Evolutionary conservation across 1,140 invertebrate species (phyloP).

Genomic region (Drosophila pseudoobscura): DNA sequence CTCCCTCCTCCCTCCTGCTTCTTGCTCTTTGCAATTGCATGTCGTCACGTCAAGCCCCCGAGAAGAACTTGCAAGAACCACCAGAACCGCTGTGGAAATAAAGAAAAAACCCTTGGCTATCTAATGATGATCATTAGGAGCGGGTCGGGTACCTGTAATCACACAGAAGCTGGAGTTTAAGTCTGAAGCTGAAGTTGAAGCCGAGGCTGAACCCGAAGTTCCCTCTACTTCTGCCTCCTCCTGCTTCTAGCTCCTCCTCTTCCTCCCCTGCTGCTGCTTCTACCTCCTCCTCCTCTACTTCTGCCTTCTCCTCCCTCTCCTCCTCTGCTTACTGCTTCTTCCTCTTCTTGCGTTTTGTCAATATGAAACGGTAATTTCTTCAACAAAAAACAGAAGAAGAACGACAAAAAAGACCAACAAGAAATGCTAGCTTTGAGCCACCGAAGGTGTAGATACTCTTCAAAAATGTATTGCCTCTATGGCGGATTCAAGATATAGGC

Average conservation of each 20-base stretch:
- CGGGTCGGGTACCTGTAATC: constrained; percentile 58
- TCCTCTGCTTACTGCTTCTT: background rate
- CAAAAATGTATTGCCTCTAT: rapidly evolving
- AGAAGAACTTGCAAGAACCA: constrained; percentile 2
- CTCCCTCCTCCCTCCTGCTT: constrained; percentile 3
- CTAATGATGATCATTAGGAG: constrained; percentile 79
- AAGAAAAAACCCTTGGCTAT: constrained; percentile 69
- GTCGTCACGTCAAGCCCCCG: constrained; percentile 63
- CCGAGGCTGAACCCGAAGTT: constrained; percentile 21
- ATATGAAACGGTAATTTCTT: constrained; percentile 72
- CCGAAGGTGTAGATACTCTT: too few relatives aligned
- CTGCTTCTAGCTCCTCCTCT: constrained; percentile 2
- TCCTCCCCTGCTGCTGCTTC: too few relatives aligned
- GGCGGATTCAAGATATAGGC: too few relatives aligned
- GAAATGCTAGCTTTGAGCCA: too few relatives aligned
- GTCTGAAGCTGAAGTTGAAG: constrained; percentile 6
- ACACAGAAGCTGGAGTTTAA: constrained; percentile 39
- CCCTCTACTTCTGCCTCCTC: too few relatives aligned
- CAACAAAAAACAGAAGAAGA: constrained; percentile 27
- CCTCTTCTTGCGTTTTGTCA: constrained; percentile 52
- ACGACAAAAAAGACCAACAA: too few relatives aligned
- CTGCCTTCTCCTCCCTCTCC: too few relatives aligned
- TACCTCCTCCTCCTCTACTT: too few relatives aligned
- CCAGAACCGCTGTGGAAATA: constrained; percentile 1
- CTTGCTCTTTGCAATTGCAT: constrained; percentile 58